Conservation (phyloP, 1,140 invertebrate genomes). For the Drosophila varians region DNA sequence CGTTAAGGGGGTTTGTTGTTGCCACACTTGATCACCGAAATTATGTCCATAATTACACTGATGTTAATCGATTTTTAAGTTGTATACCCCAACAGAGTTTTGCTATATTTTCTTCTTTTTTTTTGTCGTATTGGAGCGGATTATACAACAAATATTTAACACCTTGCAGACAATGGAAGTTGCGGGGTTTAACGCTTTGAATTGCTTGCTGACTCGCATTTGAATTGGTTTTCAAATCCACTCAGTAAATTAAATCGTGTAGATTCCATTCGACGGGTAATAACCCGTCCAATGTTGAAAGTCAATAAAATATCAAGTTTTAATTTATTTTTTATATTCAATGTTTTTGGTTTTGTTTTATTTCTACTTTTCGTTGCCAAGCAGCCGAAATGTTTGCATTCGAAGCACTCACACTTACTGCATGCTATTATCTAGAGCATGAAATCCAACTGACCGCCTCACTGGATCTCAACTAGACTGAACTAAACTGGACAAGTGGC, state of each 20-base stretch:
- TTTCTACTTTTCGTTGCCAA: constrained; percentile 43
- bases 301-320: constrained; percentile 79
- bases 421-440: constrained; percentile 77
- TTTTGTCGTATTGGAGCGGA: constrained; percentile 21
- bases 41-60: constrained; percentile 71
- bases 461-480: constrained; percentile 30
- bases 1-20: constrained; percentile 59
- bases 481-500: constrained; percentile 49
- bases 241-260: constrained; percentile 44
- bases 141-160: constrained; percentile 80
- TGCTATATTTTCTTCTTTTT: constrained; percentile 12
- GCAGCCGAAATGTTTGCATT: constrained; percentile 45
- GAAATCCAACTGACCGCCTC: constrained; percentile 66
- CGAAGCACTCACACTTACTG: constrained; percentile 41
- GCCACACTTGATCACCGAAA: constrained; percentile 69
- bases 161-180: constrained; percentile 69
- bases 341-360: constrained; percentile 25
- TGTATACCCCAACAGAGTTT: constrained; percentile 30
- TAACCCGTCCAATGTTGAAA: constrained; percentile 51
- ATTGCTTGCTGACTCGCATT: constrained; percentile 36
- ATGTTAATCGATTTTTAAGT: constrained; percentile 80
- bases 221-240: constrained; percentile 47
- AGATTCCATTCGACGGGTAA: constrained; percentile 41
- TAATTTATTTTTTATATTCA: constrained; percentile 23
- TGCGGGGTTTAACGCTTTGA: constrained; percentile 26